A percentile compares a stretch with the other conserved stretches of the same genome.
These are phyloP conservation scores for Microctenopoma lineatum DNA, from an alignment of 2,797 vertebrate species.

Conservation along the genomic window DNA sequence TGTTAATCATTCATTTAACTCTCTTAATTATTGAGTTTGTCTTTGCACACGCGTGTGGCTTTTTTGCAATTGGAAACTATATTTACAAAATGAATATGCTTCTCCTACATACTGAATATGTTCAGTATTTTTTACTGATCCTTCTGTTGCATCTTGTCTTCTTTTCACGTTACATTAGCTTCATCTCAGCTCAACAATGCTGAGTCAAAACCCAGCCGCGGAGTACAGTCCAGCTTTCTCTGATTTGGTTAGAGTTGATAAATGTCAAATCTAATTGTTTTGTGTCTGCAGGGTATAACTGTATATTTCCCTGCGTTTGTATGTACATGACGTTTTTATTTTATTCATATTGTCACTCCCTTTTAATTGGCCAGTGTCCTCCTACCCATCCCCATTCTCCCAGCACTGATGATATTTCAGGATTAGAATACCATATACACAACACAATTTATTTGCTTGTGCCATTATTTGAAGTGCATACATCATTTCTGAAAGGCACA, in stretches of 20 bases:
- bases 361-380: not conserved
- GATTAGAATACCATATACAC: constrained; percentile 1
- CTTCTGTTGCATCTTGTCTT: not conserved
- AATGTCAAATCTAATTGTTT: constrained; percentile 25
- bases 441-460: constrained; percentile 16
- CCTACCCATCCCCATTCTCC: not conserved
- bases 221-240: constrained; percentile 22
- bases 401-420: constrained; percentile 10
- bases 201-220: constrained; percentile 40
- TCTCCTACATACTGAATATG: not conserved
- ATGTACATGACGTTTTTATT: constrained; percentile 6
- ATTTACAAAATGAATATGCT: not conserved
- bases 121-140: not conserved
- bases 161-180: constrained; percentile 23
- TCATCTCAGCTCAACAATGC: constrained; percentile 28
- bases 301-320: constrained; percentile 17
- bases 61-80: not conserved
- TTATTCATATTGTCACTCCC: not conserved
- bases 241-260: constrained; percentile 43
- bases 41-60: no score
- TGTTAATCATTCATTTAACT: not conserved
- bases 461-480: constrained; percentile 33
- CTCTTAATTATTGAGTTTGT: not conserved
- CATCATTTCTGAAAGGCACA: constrained; percentile 48
- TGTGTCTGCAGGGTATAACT: constrained; percentile 1